phyloP scores from a whole-genome alignment of 2,113 vertebrate species.

The Aegithalos caudatus region DNA sequence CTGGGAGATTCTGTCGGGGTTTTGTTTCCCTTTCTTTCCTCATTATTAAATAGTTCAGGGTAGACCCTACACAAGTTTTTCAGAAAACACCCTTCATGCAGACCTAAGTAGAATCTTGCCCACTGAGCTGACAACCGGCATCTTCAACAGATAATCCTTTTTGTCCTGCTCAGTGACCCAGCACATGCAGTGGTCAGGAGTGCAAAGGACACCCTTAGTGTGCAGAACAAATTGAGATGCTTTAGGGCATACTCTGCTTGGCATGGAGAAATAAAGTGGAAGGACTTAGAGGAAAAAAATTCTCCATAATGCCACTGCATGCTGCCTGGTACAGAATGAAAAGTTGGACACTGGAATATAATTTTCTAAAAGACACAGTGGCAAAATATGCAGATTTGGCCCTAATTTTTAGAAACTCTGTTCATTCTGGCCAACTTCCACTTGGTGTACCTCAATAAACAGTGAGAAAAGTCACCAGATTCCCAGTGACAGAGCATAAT shows the following conservation, averaged over 20 bases:
- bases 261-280: background rate
- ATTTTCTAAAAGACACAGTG: background rate
- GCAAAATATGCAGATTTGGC: background rate
- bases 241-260: background rate
- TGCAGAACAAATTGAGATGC: background rate
- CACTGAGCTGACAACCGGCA: background rate
- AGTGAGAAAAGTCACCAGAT: background rate
- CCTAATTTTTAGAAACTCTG: background rate
- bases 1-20: background rate
- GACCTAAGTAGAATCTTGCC: background rate
- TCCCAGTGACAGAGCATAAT: background rate
- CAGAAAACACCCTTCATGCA: background rate
- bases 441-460: background rate
- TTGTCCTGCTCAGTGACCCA: background rate
- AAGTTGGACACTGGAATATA: background rate
- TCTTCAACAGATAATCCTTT: background rate
- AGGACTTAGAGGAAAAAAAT: background rate
- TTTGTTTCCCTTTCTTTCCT: background rate
- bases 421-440: background rate
- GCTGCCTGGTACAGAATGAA: background rate
- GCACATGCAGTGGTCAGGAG: background rate
- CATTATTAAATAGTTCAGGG: background rate
- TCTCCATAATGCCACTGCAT: background rate
- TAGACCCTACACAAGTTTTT: background rate
- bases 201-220: background rate